Base-by-base conservation (phyloP, 1,140 invertebrate species). In the Anadara kagoshimensis region DNA sequence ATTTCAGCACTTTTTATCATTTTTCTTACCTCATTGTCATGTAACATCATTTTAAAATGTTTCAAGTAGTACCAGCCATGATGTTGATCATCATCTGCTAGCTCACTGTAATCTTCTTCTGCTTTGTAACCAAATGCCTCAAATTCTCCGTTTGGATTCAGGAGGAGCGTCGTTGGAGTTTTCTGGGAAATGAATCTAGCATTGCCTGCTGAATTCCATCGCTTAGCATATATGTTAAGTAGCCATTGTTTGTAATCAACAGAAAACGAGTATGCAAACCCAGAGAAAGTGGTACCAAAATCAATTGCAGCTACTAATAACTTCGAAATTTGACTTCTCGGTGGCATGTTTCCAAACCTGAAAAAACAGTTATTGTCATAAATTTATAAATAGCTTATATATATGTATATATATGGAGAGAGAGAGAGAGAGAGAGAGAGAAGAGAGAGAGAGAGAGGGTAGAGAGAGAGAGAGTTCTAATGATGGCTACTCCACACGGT, bases 1-100 rank as follows among this genome's bases (percentile, higher is more conserved):
- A n/a, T n/a, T n/a, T n/a, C n/a, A n/a, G n/a, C n/a, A n/a, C n/a
- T n/a, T n/a, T n/a, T n/a, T n/a, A n/a, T n/a, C n/a, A n/a, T n/a
- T n/a, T 36, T 57, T 57, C 3, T 87, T 85, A 92, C 91, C 75
- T 90, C 83, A 70, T 90, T 89, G 61, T 90, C 87, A 75, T 92
- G 91, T 7, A 92, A 81, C 24, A 87, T 80, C 91, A 92, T 92
- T 82, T 92, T 92, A 81, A 92, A 92, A 79, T 92, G 92, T 76
- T 92, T 91, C 81, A 92, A 92, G 78, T 91, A 92, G 8, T 90
- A 79, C 91, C 91, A 92, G 18, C 61, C 61, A 41, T 83, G 83
- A 62, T 88, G 85, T 1, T 91, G 88, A 67, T 92, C 90, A 44
- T 89, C 79, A 7, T 88, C 81, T 56, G 91, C 89, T 36, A 92